Evolutionary conservation across 2,888 invertebrate species (phyloP), one percentile per base, ranked within the genome.

Genomic region (Polydesmus complanatus): DNA sequence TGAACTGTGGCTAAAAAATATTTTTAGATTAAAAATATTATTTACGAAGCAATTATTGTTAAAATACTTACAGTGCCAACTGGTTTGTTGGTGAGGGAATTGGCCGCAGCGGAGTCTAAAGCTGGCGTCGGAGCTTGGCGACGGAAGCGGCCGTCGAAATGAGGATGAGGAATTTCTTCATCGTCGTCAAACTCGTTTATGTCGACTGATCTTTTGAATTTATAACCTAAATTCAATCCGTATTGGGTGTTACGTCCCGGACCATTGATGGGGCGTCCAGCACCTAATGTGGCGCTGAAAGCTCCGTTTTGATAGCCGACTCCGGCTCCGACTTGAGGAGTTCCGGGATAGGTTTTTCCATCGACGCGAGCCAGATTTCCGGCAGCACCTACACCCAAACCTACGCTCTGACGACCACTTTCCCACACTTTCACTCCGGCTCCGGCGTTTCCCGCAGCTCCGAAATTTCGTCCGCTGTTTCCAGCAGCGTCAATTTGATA

Each of bases 371-470:
- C 58, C 5, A 25, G n/a, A 50, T 49, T 58, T 2, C 26, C 58
- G 26, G 23, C 26, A 19, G 50, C 58, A 25, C 37, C 49, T n/a
- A 18, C 50, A 14, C 58, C 58, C 2, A 51, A 5, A 1, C 58
- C 58, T 8, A 58, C 58, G 27, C 58, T 58, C 1, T 2, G 18
- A 27, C 58, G 14, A n/a, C 58, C 58, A 51, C 26, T 37, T 18
- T 58, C 48, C 58, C 58, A 58, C 1, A 50, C 58, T 48, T 25
- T 58, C 18, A 51, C 58, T 19, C 58, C 58, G 21, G 51, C 58
- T 25, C 26, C 50, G 3, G 50, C 58, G 14, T 51, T 27, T 25
- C 23, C 49, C 26, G 50, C 26, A 50, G 49, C 58, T 22, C 58
- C 58, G 58, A 58, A 58, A 11, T 58, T 58, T 25, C 50, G 49